Percentiles rank a stretch among this genome's conserved stretches.
Evolutionary conservation across 2,888 invertebrate species (phyloP).

Genomic region (Marasmarcha lunaedactyla): DNA sequence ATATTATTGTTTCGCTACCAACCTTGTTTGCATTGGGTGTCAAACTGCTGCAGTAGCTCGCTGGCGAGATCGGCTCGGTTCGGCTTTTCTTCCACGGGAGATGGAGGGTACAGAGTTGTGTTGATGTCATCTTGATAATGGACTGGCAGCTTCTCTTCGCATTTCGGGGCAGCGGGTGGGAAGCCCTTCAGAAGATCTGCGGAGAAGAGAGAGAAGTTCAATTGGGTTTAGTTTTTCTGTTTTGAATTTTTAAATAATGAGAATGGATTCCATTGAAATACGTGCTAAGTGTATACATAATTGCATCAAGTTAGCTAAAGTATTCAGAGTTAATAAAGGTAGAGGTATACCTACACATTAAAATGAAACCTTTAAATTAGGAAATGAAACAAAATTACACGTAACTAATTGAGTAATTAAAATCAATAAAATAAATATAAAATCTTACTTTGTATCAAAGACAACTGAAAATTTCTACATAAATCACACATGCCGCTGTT

Average conservation of each 20-base stretch:
- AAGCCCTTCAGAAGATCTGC: slow-evolving; percentile 56
- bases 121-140: slow-evolving; percentile 35
- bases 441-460: slow-evolving; percentile 53
- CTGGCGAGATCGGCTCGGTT: slow-evolving; percentile 71
- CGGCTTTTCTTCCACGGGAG: slow-evolving; percentile 53
- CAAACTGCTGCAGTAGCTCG: slow-evolving; percentile 76
- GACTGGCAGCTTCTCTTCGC: slow-evolving; percentile 17
- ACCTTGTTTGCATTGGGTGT: slow-evolving; percentile 78
- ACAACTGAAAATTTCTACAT: slow-evolving; percentile 58
- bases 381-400: too few species aligned
- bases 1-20: too few species aligned
- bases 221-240: neutral
- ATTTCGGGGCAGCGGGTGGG: slow-evolving; percentile 47
- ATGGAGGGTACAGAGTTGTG: slow-evolving; percentile 45
- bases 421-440: too few species aligned
- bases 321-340: too few species aligned
- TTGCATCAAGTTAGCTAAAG: too few species aligned
- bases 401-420: too few species aligned
- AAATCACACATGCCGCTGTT: slow-evolving; percentile 56
- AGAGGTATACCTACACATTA: too few species aligned
- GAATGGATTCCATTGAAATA: too few species aligned
- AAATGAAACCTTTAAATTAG: too few species aligned
- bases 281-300: too few species aligned
- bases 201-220: slow-evolving; percentile 8
- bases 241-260: neutral